Evolutionary conservation across 2,113 vertebrate genomes (phyloP).

Genomic region (Petromus typicus): DNA sequence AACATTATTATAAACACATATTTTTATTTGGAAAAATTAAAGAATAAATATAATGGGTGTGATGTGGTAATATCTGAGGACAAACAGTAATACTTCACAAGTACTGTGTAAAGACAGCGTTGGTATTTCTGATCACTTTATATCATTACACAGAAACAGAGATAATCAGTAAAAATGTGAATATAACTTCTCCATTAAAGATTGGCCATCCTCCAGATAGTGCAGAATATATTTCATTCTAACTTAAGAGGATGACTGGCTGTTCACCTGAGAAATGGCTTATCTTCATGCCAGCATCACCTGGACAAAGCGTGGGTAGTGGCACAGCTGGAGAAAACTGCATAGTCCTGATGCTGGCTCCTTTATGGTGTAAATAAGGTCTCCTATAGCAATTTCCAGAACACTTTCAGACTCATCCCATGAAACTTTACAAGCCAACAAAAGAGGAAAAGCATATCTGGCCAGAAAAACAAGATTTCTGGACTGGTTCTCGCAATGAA

Average conservation of each 20-base stretch:
- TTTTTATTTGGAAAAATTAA: slow-evolving; percentile 28
- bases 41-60: neutral
- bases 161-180: neutral
- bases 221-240: neutral
- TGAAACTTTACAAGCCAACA: slow-evolving; percentile 65
- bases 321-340: slow-evolving; percentile 13
- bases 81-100: neutral
- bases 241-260: slow-evolving; percentile 19
- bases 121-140: neutral
- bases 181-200: neutral
- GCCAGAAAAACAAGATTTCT: slow-evolving; percentile 44
- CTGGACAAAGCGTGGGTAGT: slow-evolving; percentile 29
- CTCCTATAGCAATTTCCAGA: slow-evolving; percentile 69
- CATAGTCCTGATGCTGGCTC: slow-evolving; percentile 35
- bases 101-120: neutral
- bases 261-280: slow-evolving; percentile 7
- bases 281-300: slow-evolving; percentile 39
- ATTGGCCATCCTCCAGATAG: neutral
- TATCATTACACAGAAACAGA: neutral
- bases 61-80: neutral
- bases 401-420: slow-evolving; percentile 66
- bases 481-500: slow-evolving; percentile 69
- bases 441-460: slow-evolving; percentile 70
- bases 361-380: slow-evolving; percentile 55
- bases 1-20: neutral